Conservation (phyloP, 2,888 invertebrate species). For the Pristionchus mayeri region DNA sequence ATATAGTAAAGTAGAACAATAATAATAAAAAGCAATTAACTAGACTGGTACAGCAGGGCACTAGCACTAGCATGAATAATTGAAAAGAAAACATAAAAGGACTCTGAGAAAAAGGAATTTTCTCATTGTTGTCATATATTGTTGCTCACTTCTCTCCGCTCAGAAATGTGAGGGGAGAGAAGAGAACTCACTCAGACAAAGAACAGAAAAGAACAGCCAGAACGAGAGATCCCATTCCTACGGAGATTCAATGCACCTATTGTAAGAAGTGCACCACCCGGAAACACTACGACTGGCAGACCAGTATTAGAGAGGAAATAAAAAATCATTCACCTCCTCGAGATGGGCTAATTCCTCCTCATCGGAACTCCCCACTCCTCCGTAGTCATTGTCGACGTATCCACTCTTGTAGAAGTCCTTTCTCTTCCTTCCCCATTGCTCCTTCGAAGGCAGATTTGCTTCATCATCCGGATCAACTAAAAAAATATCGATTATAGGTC, state of each 20-base stretch:
- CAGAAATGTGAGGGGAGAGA: background rate
- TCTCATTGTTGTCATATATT: too few species aligned
- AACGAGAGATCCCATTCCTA: background rate
- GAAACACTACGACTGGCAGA: too few species aligned
- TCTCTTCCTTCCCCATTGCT: slow-evolving; percentile 77
- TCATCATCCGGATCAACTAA: slow-evolving; percentile 33
- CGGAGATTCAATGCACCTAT: background rate
- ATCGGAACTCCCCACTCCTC: slow-evolving; percentile 52
- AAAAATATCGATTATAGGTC: background rate
- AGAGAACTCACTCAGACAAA: background rate
- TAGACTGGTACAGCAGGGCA: too few species aligned
- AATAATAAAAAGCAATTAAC: too few species aligned
- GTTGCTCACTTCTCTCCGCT: too few species aligned
- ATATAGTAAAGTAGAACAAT: too few species aligned
- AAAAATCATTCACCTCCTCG: slow-evolving; percentile 50
- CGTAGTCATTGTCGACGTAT: slow-evolving; percentile 56
- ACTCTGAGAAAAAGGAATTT: too few species aligned
- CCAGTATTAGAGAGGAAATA: background rate
- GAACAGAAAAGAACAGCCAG: background rate
- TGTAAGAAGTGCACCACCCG: background rate
- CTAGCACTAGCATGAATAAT: too few species aligned
- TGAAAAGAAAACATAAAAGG: background rate
- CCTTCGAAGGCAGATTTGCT: slow-evolving; percentile 24
- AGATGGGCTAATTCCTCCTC: slow-evolving; percentile 60
- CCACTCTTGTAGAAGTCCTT: slow-evolving; percentile 77